These are phyloP conservation scores for Xiphorhynchus elegans DNA, from an alignment of 2,113 vertebrate genomes.

Conservation along the genomic window DNA sequence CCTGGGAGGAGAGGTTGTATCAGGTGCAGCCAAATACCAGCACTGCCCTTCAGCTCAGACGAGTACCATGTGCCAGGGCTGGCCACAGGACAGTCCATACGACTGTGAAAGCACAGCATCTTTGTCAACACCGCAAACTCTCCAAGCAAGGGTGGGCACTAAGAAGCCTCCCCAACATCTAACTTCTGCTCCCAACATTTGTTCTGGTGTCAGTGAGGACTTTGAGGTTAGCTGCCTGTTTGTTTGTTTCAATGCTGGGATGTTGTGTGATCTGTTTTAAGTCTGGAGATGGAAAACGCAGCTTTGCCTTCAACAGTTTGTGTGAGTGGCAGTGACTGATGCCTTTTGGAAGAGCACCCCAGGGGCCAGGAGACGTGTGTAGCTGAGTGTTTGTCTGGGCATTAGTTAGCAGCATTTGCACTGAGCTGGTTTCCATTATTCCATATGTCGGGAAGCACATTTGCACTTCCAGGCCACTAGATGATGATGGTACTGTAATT, in stretches of 20 bases:
- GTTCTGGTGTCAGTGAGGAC: constrained; percentile 1
- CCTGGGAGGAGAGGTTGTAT: neutral
- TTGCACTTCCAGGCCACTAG: constrained; percentile 49
- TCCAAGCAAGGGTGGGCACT: neutral
- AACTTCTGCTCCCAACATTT: constrained; percentile 11
- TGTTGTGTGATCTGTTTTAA: constrained; percentile 34
- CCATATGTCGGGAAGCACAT: constrained; percentile 53
- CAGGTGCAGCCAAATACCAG: neutral
- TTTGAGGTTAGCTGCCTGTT: constrained; percentile 47
- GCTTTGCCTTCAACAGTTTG: constrained; percentile 12
- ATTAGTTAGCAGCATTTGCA: constrained; percentile 10
- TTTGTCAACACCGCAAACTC: neutral
- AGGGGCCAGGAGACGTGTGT: neutral
- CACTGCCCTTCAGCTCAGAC: neutral
- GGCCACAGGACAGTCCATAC: neutral
- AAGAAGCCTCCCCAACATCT: neutral
- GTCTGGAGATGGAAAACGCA: constrained; percentile 1
- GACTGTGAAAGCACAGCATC: neutral
- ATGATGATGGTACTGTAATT: constrained; percentile 64
- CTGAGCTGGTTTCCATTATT: neutral
- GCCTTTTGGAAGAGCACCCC: constrained; percentile 40
- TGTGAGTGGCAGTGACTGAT: constrained; percentile 48
- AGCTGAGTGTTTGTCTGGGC: neutral
- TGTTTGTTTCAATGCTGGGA: constrained; percentile 27
- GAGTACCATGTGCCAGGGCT: neutral